Conservation (phyloP, 2,113 vertebrate species). For the Narcine bancroftii region DNA sequence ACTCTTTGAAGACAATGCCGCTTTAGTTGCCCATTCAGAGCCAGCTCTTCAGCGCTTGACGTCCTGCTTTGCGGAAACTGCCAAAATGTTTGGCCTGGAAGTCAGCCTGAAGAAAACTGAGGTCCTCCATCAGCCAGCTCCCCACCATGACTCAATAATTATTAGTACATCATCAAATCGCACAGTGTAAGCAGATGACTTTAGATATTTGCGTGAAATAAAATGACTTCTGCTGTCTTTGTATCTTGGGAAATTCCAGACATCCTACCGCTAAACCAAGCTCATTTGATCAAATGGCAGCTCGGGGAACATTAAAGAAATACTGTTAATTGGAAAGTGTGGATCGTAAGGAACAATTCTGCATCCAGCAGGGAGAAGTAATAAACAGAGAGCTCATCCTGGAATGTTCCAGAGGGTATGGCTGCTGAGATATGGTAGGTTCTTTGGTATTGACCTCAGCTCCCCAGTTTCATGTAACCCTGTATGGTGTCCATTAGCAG, state of each 20-base stretch:
- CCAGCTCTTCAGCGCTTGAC: no score
- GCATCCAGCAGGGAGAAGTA: not conserved
- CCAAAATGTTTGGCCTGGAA: no score
- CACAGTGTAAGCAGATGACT: not conserved
- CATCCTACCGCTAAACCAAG: not conserved
- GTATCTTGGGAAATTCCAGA: not conserved
- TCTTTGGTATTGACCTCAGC: not conserved
- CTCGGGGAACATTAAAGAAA: not conserved
- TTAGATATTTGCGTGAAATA: not conserved
- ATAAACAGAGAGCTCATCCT: not conserved
- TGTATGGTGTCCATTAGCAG: no score
- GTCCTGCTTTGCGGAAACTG: no score
- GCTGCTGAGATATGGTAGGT: not conserved
- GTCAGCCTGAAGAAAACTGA: no score
- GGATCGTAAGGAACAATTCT: not conserved
- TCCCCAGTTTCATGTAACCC: not conserved
- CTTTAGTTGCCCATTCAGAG: no score
- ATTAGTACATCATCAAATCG: not conserved
- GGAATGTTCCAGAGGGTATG: not conserved
- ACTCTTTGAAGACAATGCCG: no score
- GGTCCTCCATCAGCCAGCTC: no score
- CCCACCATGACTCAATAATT: not conserved
- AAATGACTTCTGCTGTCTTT: not conserved
- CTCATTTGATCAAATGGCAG: not conserved
- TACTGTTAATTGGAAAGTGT: not conserved